These are phyloP conservation scores for Chydorus sphaericus DNA, from an alignment of 2,888 invertebrate species.

Conservation along the genomic window DNA sequence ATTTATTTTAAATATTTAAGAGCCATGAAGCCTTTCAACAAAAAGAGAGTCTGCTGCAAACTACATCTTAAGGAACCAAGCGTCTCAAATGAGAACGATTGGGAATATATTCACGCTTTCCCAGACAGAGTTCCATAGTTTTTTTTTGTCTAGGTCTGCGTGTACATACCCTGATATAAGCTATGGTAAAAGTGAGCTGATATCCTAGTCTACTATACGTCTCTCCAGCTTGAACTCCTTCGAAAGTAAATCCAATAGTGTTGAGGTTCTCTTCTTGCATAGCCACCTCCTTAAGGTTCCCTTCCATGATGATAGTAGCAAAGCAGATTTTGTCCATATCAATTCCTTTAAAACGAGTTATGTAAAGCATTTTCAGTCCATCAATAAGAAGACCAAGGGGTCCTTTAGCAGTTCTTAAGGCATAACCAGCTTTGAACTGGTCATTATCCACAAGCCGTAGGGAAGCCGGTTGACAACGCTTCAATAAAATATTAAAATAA, in stretches of 20 bases:
- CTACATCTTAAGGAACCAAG: too few species aligned
- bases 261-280: constrained; percentile 63
- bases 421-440: constrained; percentile 86
- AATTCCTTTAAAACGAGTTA: constrained; percentile 76
- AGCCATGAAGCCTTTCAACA: neutral
- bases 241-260: constrained; percentile 53
- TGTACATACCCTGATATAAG: constrained; percentile 83
- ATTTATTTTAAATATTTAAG: neutral
- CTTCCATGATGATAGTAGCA: constrained; percentile 83
- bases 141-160: too few species aligned
- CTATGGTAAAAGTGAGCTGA: constrained; percentile 91
- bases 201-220: constrained; percentile 92
- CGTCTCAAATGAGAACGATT: too few species aligned
- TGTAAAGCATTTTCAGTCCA: constrained; percentile 66
- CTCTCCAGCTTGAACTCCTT: constrained; percentile 80
- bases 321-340: constrained; percentile 67
- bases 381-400: constrained; percentile 54
- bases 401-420: constrained; percentile 45
- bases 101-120: too few species aligned
- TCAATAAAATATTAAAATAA: constrained; percentile 20
- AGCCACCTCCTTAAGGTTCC: constrained; percentile 52
- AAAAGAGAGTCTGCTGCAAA: too few species aligned
- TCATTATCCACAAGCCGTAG: constrained; percentile 94
- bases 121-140: too few species aligned
- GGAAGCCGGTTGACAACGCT: constrained; percentile 85